A percentile compares a stretch with the other conserved stretches of the same genome.
These are phyloP conservation scores for Ptychadena robeensis DNA, from an alignment of 2,797 vertebrate species.

Conservation along the genomic window DNA sequence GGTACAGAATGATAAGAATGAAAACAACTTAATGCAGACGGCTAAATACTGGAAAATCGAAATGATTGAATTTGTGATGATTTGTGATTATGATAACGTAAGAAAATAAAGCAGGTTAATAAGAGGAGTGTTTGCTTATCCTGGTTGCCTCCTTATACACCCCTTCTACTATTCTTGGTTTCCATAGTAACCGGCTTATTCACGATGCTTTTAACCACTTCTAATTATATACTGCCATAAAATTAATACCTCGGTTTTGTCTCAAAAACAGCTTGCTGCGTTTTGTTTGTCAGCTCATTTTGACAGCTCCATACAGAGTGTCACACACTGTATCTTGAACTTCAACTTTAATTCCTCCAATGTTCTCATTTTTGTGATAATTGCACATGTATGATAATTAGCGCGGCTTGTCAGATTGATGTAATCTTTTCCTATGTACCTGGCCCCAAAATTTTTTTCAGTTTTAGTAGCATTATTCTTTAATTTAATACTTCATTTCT, in stretches of 20 bases:
- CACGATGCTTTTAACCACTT: slow-evolving; percentile 75
- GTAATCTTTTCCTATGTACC: not conserved
- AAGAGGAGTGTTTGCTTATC: slow-evolving; percentile 64
- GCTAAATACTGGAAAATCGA: not conserved
- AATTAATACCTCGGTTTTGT: slow-evolving; percentile 78
- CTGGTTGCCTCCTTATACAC: slow-evolving; percentile 69
- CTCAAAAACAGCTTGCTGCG: slow-evolving; percentile 73
- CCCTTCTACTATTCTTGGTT: slow-evolving; percentile 72
- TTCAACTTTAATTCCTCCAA: not conserved
- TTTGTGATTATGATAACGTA: not conserved
- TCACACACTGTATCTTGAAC: slow-evolving; percentile 9
- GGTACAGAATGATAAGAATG: too few relatives aligned
- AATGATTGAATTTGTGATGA: not conserved
- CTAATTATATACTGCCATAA: slow-evolving; percentile 80
- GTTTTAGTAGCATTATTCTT: too few relatives aligned
- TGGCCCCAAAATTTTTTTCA: not conserved
- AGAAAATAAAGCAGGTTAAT: slow-evolving; percentile 23
- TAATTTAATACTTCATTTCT: too few relatives aligned
- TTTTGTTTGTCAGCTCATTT: slow-evolving; percentile 72
- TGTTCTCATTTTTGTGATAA: not conserved
- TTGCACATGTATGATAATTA: too few relatives aligned
- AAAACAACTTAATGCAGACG: not conserved
- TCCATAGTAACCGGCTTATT: slow-evolving; percentile 80
- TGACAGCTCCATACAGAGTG: slow-evolving; percentile 63
- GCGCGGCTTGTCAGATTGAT: too few relatives aligned